These are phyloP conservation scores for Rhinopithecus roxellana DNA, from an alignment of 2,113 vertebrate genomes.

Conservation along the genomic window DNA sequence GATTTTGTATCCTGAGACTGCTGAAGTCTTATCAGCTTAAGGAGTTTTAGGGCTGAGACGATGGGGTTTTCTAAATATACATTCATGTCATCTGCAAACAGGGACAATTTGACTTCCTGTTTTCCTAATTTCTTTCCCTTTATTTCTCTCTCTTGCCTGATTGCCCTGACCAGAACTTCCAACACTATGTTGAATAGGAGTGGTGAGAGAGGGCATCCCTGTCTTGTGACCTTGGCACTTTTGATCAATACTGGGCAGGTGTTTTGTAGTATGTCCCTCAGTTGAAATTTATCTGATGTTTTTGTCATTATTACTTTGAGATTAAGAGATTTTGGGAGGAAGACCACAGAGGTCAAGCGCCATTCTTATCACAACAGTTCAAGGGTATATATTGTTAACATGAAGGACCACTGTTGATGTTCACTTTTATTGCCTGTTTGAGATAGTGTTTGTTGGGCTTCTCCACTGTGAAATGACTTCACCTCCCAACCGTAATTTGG, in stretches of 20 bases:
- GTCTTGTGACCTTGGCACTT: background rate
- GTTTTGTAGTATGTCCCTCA: background rate
- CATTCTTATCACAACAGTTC: background rate
- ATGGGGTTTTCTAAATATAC: too few relatives aligned
- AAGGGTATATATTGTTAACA: too few relatives aligned
- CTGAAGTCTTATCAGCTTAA: too few relatives aligned
- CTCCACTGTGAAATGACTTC: background rate
- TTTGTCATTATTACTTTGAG: background rate
- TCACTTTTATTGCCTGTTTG: background rate
- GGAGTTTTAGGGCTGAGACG: too few relatives aligned
- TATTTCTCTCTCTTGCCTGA: too few relatives aligned
- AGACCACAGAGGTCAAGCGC: background rate
- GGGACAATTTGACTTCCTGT: too few relatives aligned
- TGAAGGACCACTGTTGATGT: background rate
- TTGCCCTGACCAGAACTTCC: too few relatives aligned
- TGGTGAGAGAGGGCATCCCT: too few relatives aligned
- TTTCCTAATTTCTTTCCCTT: too few relatives aligned
- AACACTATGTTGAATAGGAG: too few relatives aligned
- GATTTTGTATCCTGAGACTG: too few relatives aligned
- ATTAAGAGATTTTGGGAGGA: background rate
- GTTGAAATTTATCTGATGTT: background rate
- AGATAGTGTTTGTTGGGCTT: background rate
- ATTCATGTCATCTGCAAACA: too few relatives aligned
- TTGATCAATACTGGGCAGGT: background rate
- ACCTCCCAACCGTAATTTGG: accelerated